Evolutionary conservation across 2,888 invertebrate species (phyloP).

Genomic region (Ophioninae sp.): DNA sequence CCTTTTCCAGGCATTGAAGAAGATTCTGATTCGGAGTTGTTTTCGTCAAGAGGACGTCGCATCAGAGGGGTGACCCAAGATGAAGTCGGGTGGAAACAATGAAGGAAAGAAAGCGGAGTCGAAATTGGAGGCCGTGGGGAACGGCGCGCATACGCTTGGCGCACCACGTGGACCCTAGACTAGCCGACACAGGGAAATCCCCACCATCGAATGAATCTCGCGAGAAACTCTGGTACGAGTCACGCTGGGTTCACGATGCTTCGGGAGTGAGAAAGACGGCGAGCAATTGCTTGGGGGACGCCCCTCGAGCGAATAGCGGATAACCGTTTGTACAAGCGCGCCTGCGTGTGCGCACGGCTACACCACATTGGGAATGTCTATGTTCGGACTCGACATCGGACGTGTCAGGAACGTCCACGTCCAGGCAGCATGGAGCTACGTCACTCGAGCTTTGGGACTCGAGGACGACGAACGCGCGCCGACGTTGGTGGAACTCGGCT

Average conservation of each 20-base stretch:
- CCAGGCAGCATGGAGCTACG: conserved; percentile 40
- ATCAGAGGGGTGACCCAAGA: neutral
- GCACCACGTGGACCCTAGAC: conserved; percentile 69
- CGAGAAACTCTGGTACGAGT: conserved; percentile 64
- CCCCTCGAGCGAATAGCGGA: conserved; percentile 64
- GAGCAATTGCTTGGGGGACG: conserved; percentile 53
- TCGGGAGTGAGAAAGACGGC: conserved; percentile 24
- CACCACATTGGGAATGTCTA: conserved; percentile 22
- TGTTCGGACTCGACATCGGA: conserved; percentile 44
- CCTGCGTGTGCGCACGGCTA: conserved; percentile 4
- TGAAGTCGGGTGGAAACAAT: neutral
- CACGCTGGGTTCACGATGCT: conserved; percentile 62
- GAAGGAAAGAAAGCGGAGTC: conserved; percentile 1
- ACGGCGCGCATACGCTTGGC: conserved; percentile 71
- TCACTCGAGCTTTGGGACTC: conserved; percentile 59
- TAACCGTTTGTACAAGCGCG: conserved; percentile 31
- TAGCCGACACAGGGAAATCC: conserved; percentile 63
- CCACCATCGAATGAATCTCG: conserved; percentile 65
- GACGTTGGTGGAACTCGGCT: neutral
- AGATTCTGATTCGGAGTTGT: neutral
- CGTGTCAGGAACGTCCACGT: conserved; percentile 35
- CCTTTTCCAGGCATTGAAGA: neutral
- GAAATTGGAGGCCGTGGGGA: conserved; percentile 28
- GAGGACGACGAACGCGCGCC: conserved; percentile 47
- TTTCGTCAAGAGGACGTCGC: neutral